These are phyloP conservation scores for Notocelia uddmanniana DNA, from an alignment of 2,888 invertebrate species.

Conservation along the genomic window DNA sequence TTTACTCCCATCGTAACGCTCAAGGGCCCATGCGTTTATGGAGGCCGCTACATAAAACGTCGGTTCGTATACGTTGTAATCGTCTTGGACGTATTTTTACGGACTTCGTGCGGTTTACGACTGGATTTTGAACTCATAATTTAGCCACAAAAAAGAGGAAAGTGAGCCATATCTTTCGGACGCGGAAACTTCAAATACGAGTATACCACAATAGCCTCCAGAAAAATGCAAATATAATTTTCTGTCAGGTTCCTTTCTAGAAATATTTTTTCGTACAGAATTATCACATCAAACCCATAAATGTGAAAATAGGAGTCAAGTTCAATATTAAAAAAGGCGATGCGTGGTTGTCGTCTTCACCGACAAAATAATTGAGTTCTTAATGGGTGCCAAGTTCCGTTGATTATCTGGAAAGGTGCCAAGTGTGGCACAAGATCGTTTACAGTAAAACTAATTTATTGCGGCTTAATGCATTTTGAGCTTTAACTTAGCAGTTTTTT, in stretches of 20 bases:
- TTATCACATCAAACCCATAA: neutral
- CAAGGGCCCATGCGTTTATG: constrained; percentile 13
- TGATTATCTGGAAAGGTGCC: too few relatives aligned
- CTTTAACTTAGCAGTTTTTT: too few relatives aligned
- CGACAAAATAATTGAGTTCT: too few relatives aligned
- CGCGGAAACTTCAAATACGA: neutral
- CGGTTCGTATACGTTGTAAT: constrained; percentile 16
- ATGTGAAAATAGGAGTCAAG: too few relatives aligned
- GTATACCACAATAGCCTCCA: neutral
- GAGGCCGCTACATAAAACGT: constrained; percentile 18
- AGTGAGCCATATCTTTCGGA: neutral
- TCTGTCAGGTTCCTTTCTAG: too few relatives aligned
- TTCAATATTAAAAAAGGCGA: too few relatives aligned
- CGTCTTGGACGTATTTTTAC: constrained; percentile 33
- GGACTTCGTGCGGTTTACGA: constrained; percentile 23
- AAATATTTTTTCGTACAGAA: neutral
- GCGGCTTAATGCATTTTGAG: too few relatives aligned
- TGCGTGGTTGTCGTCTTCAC: too few relatives aligned
- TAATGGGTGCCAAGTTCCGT: too few relatives aligned
- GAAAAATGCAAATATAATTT: too few relatives aligned
- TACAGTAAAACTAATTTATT: too few relatives aligned
- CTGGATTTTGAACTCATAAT: constrained; percentile 18
- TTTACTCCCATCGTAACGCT: constrained; percentile 6
- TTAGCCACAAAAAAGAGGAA: neutral
- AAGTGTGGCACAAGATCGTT: too few relatives aligned